Percentiles rank a stretch among this genome's conserved stretches.
Conservation (phyloP, 2,113 vertebrate species). For the Hippocampus zosterae region DNA sequence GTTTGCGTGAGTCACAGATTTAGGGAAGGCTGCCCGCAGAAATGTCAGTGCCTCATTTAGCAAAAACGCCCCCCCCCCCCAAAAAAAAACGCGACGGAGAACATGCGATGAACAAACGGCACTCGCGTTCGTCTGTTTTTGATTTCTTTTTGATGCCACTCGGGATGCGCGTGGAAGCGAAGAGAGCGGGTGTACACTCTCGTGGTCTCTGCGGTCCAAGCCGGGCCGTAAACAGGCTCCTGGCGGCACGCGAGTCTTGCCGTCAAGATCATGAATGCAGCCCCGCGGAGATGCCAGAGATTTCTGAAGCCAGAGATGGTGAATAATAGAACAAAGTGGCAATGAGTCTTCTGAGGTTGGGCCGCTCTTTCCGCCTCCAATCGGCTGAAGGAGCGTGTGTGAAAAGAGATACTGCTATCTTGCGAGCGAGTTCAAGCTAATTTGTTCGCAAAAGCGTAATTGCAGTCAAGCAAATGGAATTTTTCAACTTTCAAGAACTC, state of each 20-base stretch:
- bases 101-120: slow-evolving; percentile 57
- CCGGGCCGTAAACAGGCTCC: slow-evolving; percentile 57
- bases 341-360: slow-evolving; percentile 71
- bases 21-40: slow-evolving; percentile 17
- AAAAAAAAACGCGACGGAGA: slow-evolving; percentile 16
- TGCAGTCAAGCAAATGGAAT: slow-evolving; percentile 6
- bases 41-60: slow-evolving; percentile 29
- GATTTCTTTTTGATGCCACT: slow-evolving; percentile 61
- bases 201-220: slow-evolving; percentile 23
- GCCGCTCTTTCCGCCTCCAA: slow-evolving; percentile 63
- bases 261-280: slow-evolving; percentile 60
- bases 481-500: background rate
- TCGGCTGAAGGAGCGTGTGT: slow-evolving; percentile 32
- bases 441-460: background rate
- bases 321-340: slow-evolving; percentile 83
- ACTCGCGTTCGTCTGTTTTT: slow-evolving; percentile 42
- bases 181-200: slow-evolving; percentile 53
- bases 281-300: slow-evolving; percentile 64
- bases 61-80: too few species aligned
- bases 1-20: slow-evolving; percentile 17
- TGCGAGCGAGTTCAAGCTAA: background rate
- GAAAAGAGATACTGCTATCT: background rate
- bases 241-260: slow-evolving; percentile 52
- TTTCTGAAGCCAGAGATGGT: slow-evolving; percentile 75
- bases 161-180: slow-evolving; percentile 50